phyloP scores from a whole-genome alignment of 2,113 vertebrate species.

The Oncorhynchus nerka region DNA sequence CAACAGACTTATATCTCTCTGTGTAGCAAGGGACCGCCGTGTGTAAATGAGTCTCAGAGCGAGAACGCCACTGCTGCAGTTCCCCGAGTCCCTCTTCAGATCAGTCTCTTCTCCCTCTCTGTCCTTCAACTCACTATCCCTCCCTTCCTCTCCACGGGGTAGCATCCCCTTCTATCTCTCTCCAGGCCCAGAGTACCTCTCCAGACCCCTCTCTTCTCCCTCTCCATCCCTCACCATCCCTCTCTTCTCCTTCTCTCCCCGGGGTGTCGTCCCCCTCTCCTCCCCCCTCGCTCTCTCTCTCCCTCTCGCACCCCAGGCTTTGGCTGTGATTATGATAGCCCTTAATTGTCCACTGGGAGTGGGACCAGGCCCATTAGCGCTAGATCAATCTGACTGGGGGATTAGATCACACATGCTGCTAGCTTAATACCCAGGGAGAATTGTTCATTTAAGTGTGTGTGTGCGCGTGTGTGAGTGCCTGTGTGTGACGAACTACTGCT shows the following conservation, averaged over 20 bases:
- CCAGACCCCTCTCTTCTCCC: not conserved
- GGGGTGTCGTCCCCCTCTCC: not conserved
- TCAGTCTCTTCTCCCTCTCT: conserved; percentile 6
- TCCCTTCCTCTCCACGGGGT: conserved; percentile 1
- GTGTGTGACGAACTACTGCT: not conserved
- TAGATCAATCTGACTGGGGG: conserved; percentile 68
- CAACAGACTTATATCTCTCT: not conserved
- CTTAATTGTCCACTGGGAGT: conserved; percentile 54
- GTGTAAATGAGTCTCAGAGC: not conserved
- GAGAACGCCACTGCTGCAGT: not conserved
- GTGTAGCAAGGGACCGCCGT: not conserved
- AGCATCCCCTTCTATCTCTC: too few relatives aligned
- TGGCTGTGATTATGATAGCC: conserved; percentile 48
- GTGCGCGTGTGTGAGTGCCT: not conserved
- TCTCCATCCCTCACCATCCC: not conserved
- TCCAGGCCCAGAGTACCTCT: not conserved
- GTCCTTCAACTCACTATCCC: too few relatives aligned
- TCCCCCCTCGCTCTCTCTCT: not conserved
- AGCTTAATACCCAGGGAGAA: conserved; percentile 41
- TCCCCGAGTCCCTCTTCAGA: not conserved
- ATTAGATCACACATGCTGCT: conserved; percentile 52
- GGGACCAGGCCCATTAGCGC: conserved; percentile 65
- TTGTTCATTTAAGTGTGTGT: conserved; percentile 64
- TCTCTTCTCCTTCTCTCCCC: not conserved
- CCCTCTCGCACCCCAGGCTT: not conserved